Evolutionary conservation across 1,140 invertebrate species (phyloP).

Genomic region (Pogonus chalceus): DNA sequence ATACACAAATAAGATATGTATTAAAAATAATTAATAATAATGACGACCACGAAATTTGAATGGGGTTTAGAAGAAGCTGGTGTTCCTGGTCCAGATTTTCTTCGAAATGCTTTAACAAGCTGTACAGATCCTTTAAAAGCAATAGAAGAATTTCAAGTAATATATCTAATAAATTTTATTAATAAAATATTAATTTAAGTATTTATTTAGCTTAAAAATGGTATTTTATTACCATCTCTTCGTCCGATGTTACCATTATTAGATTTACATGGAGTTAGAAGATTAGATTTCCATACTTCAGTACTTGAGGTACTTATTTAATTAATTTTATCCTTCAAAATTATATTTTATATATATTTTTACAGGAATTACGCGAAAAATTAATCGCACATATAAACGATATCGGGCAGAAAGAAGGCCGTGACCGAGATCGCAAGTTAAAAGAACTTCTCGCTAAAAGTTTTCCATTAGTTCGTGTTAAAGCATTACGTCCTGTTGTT

Average conservation of each 20-base stretch:
- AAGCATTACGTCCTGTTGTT: conserved; percentile 87
- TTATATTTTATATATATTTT: conserved; percentile 15
- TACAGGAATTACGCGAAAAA: conserved; percentile 75
- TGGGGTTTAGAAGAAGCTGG: conserved; percentile 71
- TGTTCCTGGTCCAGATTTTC: conserved; percentile 79
- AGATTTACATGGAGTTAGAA: conserved; percentile 83
- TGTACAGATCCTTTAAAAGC: conserved; percentile 93
- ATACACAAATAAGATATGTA: background rate
- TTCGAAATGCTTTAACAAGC: conserved; percentile 86
- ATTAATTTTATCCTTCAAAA: conserved; percentile 10
- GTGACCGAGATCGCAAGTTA: conserved; percentile 75
- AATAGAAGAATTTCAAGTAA: conserved; percentile 93
- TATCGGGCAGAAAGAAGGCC: conserved; percentile 64
- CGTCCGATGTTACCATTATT: conserved; percentile 88
- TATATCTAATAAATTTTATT: conserved; percentile 2
- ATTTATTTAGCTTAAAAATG: conserved; percentile 67
- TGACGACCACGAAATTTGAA: background rate
- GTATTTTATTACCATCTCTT: conserved; percentile 84
- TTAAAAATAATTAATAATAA: background rate
- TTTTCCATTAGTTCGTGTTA: conserved; percentile 86
- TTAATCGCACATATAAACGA: conserved; percentile 81
- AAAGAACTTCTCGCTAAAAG: conserved; percentile 87
- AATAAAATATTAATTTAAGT: conserved; percentile 3
- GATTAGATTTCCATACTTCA: conserved; percentile 90
- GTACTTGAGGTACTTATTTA: conserved; percentile 64